Percentiles rank a stretch among this genome's conserved stretches.
These are phyloP conservation scores for Sycophila sp. DNA, from an alignment of 1,140 invertebrate genomes.

Conservation along the genomic window DNA sequence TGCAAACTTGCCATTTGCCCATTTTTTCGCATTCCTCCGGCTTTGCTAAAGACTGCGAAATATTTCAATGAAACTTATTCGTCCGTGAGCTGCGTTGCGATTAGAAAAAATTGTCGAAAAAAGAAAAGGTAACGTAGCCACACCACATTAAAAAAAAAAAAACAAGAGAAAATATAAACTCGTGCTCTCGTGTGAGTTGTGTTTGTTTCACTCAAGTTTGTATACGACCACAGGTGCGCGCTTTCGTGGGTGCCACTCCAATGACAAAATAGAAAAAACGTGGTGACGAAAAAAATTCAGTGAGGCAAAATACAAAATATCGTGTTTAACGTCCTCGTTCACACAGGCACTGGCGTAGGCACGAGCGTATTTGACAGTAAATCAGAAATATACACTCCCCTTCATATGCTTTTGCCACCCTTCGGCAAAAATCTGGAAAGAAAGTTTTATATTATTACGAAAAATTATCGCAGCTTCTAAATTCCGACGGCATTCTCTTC, in stretches of 20 bases:
- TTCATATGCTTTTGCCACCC: no score
- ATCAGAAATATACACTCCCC: no score
- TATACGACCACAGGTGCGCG: constrained; percentile 44
- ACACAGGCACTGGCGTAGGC: constrained; percentile 39
- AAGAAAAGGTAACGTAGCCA: constrained; percentile 62
- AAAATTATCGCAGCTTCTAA: no score
- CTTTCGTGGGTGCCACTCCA: constrained; percentile 62
- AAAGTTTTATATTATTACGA: no score
- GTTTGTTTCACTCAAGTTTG: constrained; percentile 41
- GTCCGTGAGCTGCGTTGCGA: no score
- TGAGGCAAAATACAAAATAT: constrained; percentile 65
- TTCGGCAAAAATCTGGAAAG: no score
- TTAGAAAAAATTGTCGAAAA: no score
- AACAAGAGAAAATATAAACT: constrained; percentile 50
- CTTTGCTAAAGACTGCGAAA: no score
- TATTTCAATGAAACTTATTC: no score
- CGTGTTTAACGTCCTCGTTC: constrained; percentile 50
- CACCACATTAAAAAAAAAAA: constrained; percentile 62
- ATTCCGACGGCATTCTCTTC: no score
- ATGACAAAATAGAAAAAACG: constrained; percentile 28
- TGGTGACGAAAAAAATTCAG: constrained; percentile 39
- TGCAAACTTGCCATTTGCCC: no score
- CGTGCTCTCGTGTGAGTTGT: constrained; percentile 57
- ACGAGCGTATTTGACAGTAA: constrained; percentile 21
- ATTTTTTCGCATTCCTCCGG: no score